phyloP scores from a whole-genome alignment of 2,888 invertebrate genomes.

The Scrobipalpa costella region DNA sequence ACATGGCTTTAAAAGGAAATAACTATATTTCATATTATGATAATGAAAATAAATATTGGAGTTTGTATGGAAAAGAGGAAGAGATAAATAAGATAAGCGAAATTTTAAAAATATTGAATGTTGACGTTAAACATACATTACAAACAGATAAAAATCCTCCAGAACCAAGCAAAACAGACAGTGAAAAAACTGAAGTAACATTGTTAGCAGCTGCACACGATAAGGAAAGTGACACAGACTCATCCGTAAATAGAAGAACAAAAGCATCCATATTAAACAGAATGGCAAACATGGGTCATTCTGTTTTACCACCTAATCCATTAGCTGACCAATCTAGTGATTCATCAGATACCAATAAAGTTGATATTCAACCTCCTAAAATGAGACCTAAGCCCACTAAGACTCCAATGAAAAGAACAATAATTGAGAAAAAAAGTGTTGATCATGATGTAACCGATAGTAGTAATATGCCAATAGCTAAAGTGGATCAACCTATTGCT shows the following conservation, averaged over 20 bases:
- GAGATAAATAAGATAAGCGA: conserved; percentile 54
- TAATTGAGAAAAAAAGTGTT: conserved; percentile 38
- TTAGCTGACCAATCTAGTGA: conserved; percentile 54
- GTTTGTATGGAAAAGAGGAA: conserved; percentile 55
- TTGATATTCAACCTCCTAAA: conserved; percentile 44
- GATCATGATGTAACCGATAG: background rate
- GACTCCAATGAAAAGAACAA: conserved; percentile 31
- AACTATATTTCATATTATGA: conserved; percentile 67
- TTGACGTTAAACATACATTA: conserved; percentile 44
- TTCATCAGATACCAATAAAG: conserved; percentile 62
- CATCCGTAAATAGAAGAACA: conserved; percentile 58
- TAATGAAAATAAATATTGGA: conserved; percentile 63
- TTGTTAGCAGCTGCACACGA: conserved; percentile 32
- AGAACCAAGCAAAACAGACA: conserved; percentile 36
- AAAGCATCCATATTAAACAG: conserved; percentile 66
- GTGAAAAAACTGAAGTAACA: conserved; percentile 21
- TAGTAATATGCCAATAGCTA: conserved; percentile 33
- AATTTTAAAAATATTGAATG: conserved; percentile 48
- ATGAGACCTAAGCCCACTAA: conserved; percentile 57
- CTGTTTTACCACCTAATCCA: conserved; percentile 59
- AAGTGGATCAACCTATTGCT: conserved; percentile 36
- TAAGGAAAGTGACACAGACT: conserved; percentile 66
- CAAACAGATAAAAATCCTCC: conserved; percentile 40
- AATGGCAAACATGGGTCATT: conserved; percentile 73
- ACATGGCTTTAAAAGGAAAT: conserved; percentile 56